Evolutionary conservation across 2,797 vertebrate genomes (phyloP).

Genomic region (Leucoraja ocellata): DNA sequence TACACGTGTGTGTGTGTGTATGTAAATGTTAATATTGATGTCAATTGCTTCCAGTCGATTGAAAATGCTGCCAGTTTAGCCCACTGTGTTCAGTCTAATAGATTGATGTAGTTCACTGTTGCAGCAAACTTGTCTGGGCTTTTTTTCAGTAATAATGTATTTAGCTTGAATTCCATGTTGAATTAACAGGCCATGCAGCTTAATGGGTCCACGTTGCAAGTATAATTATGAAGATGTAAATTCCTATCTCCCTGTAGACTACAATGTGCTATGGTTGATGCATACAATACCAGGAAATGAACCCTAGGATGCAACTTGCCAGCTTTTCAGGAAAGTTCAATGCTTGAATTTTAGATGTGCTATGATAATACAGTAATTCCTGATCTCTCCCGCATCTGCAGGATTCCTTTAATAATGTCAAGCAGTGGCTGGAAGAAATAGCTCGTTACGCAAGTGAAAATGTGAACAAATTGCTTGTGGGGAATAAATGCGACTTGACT

Average conservation of each 20-base stretch:
- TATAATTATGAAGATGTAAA: too few species aligned
- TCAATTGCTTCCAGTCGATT: too few species aligned
- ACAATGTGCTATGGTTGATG: background rate
- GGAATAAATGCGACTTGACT: constrained; percentile 67
- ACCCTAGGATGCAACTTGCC: background rate
- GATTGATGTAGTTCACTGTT: too few species aligned
- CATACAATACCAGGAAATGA: background rate
- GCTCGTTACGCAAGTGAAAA: constrained; percentile 66
- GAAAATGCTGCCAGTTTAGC: too few species aligned
- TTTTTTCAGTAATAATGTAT: too few species aligned
- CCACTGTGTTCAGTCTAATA: too few species aligned
- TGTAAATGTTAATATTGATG: too few species aligned
- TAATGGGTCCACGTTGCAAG: too few species aligned
- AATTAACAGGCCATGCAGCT: too few species aligned
- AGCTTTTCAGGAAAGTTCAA: background rate
- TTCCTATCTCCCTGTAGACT: background rate
- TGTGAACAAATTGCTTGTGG: constrained; percentile 65
- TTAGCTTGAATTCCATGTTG: too few species aligned
- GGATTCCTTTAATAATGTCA: constrained; percentile 68
- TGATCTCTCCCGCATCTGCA: constrained; percentile 45
- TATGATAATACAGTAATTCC: background rate
- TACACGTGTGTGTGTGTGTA: too few species aligned
- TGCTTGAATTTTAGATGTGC: background rate
- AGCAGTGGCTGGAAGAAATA: constrained; percentile 69
- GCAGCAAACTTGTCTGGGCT: too few species aligned